These are phyloP conservation scores for Monodelphis domestica DNA, from an alignment of 2,797 vertebrate species.

Conservation along the genomic window DNA sequence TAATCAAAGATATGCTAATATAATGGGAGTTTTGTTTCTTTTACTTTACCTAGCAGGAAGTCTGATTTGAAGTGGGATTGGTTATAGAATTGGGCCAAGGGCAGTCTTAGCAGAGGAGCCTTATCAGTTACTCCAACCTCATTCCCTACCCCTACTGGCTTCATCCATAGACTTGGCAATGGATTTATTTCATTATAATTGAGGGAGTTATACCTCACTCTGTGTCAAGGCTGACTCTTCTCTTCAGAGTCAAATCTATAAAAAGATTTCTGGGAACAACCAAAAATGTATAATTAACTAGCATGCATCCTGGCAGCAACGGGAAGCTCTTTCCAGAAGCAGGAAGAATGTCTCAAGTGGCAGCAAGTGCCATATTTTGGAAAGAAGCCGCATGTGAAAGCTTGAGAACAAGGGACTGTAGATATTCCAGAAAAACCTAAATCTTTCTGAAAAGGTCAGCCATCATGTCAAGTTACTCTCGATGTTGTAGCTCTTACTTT, in stretches of 20 bases:
- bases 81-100: not conserved
- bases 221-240: not conserved
- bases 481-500: not conserved
- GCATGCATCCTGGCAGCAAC: not conserved
- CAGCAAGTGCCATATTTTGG: not conserved
- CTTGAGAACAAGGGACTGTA: not conserved
- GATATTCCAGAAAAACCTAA: not conserved
- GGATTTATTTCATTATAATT: not conserved
- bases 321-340: not conserved
- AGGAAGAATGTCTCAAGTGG: not conserved
- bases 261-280: constrained; percentile 18
- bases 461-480: not conserved
- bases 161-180: not conserved
- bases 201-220: not conserved
- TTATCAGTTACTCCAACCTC: not conserved
- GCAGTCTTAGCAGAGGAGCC: not conserved
- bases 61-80: not conserved
- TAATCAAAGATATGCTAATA: not conserved
- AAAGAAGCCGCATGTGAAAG: not conserved
- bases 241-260: constrained; percentile 20
- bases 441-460: not conserved
- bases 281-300: not conserved
- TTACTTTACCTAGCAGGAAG: not conserved
- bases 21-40: not conserved
- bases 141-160: not conserved